A percentile compares a stretch with the other conserved stretches of the same genome.
Conservation (phyloP, 1,140 invertebrate genomes). For the Zaprionus africanus region DNA sequence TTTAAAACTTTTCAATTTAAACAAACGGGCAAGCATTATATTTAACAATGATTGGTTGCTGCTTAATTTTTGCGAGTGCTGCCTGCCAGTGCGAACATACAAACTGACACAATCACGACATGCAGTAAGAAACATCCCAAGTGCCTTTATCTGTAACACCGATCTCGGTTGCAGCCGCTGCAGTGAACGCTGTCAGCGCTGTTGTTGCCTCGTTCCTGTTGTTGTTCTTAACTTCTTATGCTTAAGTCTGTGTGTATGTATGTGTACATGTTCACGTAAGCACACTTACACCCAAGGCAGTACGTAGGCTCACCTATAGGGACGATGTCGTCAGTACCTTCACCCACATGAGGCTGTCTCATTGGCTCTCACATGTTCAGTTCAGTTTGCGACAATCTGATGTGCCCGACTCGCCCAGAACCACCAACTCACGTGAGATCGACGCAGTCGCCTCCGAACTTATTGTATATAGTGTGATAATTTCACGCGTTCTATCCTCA, state of each 20-base stretch:
- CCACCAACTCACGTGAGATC: constrained; percentile 25
- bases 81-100: constrained; percentile 58
- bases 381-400: constrained; percentile 54
- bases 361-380: constrained; percentile 70
- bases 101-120: constrained; percentile 80
- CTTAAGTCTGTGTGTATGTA: background rate
- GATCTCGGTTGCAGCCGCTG: constrained; percentile 54
- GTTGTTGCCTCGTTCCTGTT: background rate
- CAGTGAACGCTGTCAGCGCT: constrained; percentile 9
- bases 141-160: constrained; percentile 67
- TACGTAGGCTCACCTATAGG: constrained; percentile 2
- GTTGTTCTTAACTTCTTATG: background rate
- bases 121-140: constrained; percentile 78
- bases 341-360: constrained; percentile 60
- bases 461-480: background rate
- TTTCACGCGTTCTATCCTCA: constrained; percentile 1
- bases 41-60: constrained; percentile 77
- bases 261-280: background rate
- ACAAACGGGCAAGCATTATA: constrained; percentile 64
- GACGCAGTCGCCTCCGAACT: background rate
- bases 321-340: constrained; percentile 24
- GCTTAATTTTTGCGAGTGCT: constrained; percentile 69
- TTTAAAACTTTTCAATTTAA: constrained; percentile 79
- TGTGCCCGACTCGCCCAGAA: constrained; percentile 9
- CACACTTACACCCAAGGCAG: constrained; percentile 23